Evolutionary conservation across 2,888 invertebrate species (phyloP).

Genomic region (Cerceris rybyensis): DNA sequence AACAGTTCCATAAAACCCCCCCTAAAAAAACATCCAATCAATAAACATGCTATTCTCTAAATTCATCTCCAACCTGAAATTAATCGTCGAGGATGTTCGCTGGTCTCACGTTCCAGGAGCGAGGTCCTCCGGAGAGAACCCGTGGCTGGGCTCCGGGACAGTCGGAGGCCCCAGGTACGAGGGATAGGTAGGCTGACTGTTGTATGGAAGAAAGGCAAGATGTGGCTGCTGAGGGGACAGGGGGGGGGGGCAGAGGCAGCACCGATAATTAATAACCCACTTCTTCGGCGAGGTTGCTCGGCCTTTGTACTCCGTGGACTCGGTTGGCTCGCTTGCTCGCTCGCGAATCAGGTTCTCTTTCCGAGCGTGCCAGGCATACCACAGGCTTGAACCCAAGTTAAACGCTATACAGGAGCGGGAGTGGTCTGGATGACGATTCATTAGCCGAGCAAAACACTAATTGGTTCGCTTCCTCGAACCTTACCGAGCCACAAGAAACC

Average conservation of each 20-base stretch:
- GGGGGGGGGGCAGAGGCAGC: conserved; percentile 50
- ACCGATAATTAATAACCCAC: conserved; percentile 76
- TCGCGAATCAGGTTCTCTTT: conserved; percentile 51
- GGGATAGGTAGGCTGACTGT: conserved; percentile 32
- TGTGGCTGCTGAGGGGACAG: conserved; percentile 16
- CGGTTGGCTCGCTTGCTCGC: conserved; percentile 34
- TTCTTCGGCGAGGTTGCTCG: conserved; percentile 64
- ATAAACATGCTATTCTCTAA: too few relatives aligned
- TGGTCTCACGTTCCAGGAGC: conserved; percentile 3
- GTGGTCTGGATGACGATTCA: conserved; percentile 69
- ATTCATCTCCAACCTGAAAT: background rate
- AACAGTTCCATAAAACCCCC: too few relatives aligned
- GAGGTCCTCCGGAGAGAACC: conserved; percentile 1
- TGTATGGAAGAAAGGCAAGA: conserved; percentile 23
- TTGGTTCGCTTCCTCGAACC: conserved; percentile 73
- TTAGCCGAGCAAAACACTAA: conserved; percentile 75
- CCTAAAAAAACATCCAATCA: too few relatives aligned
- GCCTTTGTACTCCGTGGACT: conserved; percentile 64
- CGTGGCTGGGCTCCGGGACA: conserved; percentile 12
- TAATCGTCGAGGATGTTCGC: background rate
- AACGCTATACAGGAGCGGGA: conserved; percentile 50
- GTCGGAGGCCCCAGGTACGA: conserved; percentile 29
- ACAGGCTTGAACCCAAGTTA: conserved; percentile 49
- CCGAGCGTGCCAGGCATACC: conserved; percentile 55
- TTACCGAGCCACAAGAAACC: conserved; percentile 51